phyloP scores from a whole-genome alignment of 2,797 vertebrate genomes.

The Poecile montanus region DNA sequence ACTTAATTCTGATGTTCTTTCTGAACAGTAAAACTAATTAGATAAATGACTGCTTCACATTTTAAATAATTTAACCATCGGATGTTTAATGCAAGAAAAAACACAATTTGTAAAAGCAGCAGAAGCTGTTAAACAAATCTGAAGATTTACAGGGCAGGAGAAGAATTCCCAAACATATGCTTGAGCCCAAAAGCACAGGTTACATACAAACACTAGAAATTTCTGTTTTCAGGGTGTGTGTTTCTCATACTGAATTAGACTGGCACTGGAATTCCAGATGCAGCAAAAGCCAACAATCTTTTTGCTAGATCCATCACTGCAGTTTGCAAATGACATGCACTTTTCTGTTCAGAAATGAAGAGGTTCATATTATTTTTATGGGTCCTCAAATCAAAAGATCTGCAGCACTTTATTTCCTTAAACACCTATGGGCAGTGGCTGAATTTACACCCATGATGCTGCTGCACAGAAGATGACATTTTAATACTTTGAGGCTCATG shows the following conservation, averaged over 20 bases:
- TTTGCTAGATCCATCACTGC: conserved; percentile 52
- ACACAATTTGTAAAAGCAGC: conserved; percentile 32
- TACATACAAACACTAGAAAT: conserved; percentile 41
- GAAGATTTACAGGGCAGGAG: conserved; percentile 10
- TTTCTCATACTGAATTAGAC: conserved; percentile 63
- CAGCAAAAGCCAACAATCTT: conserved; percentile 46
- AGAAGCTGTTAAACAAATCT: conserved; percentile 10
- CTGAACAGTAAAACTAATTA: conserved; percentile 5
- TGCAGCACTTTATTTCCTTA: conserved; percentile 71
- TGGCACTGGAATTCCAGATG: conserved; percentile 65
- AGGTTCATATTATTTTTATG: neutral
- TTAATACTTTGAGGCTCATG: conserved; percentile 15
- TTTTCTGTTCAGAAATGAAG: neutral
- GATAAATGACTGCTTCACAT: conserved; percentile 59
- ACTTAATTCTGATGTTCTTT: conserved; percentile 38
- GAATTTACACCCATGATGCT: conserved; percentile 41
- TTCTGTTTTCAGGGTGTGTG: neutral
- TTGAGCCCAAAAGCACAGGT: conserved; percentile 49
- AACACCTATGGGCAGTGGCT: conserved; percentile 18
- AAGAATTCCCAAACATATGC: conserved; percentile 36
- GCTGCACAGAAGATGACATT: neutral
- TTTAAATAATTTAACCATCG: conserved; percentile 39
- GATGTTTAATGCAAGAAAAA: conserved; percentile 70
- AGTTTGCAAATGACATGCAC: conserved; percentile 32
- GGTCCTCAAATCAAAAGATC: conserved; percentile 33